Evolutionary conservation across 1,140 invertebrate species (phyloP).

Genomic region (Drosophila ficusphila): DNA sequence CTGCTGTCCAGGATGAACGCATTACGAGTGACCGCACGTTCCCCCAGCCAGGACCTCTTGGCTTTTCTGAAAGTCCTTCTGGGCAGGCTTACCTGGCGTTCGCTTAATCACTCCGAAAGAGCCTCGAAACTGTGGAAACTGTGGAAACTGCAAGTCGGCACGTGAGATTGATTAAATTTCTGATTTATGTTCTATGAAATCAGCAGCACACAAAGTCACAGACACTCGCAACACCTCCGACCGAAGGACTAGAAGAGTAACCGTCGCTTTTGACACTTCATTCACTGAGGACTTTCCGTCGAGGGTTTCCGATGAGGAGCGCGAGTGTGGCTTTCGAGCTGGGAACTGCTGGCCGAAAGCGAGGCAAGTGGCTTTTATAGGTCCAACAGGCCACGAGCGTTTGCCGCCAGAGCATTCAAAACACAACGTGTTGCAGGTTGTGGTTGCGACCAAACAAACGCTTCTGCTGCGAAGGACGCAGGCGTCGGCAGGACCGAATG

Average conservation of each 20-base stretch:
- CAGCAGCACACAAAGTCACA: constrained; percentile 19
- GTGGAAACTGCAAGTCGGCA: constrained; percentile 54
- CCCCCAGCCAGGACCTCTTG: constrained; percentile 14
- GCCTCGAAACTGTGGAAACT: constrained; percentile 14
- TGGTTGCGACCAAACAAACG: constrained; percentile 64
- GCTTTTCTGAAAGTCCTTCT: constrained; percentile 33
- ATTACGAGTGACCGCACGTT: constrained; percentile 32
- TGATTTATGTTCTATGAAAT: constrained; percentile 59
- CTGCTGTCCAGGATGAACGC: constrained; percentile 15
- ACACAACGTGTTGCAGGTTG: constrained; percentile 72
- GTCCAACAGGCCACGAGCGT: constrained; percentile 29
- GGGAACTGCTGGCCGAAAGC: constrained; percentile 39
- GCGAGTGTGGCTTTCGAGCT: constrained; percentile 57
- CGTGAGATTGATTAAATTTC: constrained; percentile 73
- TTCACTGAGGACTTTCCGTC: not conserved
- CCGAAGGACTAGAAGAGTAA: constrained; percentile 16
- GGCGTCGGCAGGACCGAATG: constrained; percentile 17
- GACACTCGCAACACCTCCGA: constrained; percentile 9
- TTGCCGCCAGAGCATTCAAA: constrained; percentile 68
- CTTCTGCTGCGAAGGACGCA: constrained; percentile 27
- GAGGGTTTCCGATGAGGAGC: constrained; percentile 4
- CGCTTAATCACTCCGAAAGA: constrained; percentile 59
- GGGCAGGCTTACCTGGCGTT: constrained; percentile 68
- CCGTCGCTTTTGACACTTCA: constrained; percentile 10
- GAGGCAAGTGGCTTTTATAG: constrained; percentile 59